Conservation (phyloP, 2,888 invertebrate genomes). For the Spodoptera picta region DNA sequence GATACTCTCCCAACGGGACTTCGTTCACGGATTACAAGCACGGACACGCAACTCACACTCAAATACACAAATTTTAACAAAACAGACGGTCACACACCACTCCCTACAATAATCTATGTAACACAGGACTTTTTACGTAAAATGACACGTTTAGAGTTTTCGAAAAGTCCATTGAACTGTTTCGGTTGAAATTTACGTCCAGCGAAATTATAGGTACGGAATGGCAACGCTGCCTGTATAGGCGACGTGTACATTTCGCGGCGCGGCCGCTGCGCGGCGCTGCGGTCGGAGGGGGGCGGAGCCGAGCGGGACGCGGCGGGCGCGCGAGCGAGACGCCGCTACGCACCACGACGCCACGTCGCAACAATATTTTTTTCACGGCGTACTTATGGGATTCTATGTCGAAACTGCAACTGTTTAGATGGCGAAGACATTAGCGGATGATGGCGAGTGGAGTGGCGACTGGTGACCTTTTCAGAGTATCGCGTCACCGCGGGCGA, state of each 20-base stretch:
- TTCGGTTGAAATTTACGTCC: slow-evolving; percentile 88
- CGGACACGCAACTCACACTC: slow-evolving; percentile 83
- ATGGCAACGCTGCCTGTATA: slow-evolving; percentile 86
- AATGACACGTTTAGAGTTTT: slow-evolving; percentile 84
- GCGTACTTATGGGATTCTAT: slow-evolving; percentile 79
- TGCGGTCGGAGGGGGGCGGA: slow-evolving; percentile 80
- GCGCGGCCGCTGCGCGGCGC: slow-evolving; percentile 83
- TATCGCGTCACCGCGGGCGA: slow-evolving; percentile 83
- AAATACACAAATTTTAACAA: slow-evolving; percentile 79
- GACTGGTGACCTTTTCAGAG: slow-evolving; percentile 84
- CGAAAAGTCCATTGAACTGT: slow-evolving; percentile 89
- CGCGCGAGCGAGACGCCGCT: slow-evolving; percentile 76
- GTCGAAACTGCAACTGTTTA: slow-evolving; percentile 82
- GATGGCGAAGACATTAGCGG: slow-evolving; percentile 79
- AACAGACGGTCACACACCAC: slow-evolving; percentile 80
- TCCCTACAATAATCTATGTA: slow-evolving; percentile 76
- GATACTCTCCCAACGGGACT: slow-evolving; percentile 79
- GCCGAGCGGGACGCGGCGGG: slow-evolving; percentile 76
- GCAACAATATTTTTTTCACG: slow-evolving; percentile 73
- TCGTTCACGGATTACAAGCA: slow-evolving; percentile 82
- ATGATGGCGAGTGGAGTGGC: slow-evolving; percentile 71
- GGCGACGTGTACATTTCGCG: slow-evolving; percentile 79
- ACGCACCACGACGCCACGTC: slow-evolving; percentile 64
- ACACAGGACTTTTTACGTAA: slow-evolving; percentile 80
- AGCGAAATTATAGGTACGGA: slow-evolving; percentile 89